Conservation (phyloP, 1,140 invertebrate genomes). For the Goniozus legneri region DNA sequence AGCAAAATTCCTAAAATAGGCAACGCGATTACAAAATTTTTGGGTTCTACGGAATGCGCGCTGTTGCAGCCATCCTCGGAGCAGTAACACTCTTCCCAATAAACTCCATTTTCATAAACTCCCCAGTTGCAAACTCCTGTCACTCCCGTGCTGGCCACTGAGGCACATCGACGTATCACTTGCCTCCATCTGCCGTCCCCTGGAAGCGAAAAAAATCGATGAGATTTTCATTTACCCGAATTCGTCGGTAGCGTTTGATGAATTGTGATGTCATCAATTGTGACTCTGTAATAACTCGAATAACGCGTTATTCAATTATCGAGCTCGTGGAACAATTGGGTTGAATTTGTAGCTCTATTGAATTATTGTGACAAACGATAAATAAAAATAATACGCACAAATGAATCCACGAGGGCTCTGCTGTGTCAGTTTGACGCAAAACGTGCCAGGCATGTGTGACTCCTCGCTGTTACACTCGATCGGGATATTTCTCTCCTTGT, state of each 20-base stretch:
- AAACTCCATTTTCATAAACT: slow-evolving; percentile 85
- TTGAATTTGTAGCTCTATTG: no score
- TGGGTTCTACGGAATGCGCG: no score
- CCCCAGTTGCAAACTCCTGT: slow-evolving; percentile 94
- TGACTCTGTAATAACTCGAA: no score
- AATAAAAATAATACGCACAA: no score
- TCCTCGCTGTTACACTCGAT: slow-evolving; percentile 89
- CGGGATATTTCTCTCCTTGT: slow-evolving; percentile 73
- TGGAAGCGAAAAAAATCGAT: slow-evolving; percentile 55
- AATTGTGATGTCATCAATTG: no score
- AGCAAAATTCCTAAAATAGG: no score
- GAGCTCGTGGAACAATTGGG: no score
- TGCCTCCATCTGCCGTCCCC: slow-evolving; percentile 92
- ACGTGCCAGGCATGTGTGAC: slow-evolving; percentile 85
- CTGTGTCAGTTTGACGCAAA: slow-evolving; percentile 87
- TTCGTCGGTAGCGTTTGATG: no score
- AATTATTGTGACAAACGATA: no score
- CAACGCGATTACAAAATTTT: no score
- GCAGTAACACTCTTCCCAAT: slow-evolving; percentile 95
- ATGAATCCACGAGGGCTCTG: slow-evolving; percentile 89
- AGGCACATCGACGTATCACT: slow-evolving; percentile 85
- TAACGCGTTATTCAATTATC: no score
- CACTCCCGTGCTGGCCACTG: slow-evolving; percentile 83
- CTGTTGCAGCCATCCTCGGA: slow-evolving; percentile 81
- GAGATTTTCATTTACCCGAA: slow-evolving; percentile 18